A percentile compares a stretch with the other conserved stretches of the same genome.
These are phyloP conservation scores for Tamias sibiricus DNA, from an alignment of 2,113 vertebrate species.

Conservation along the genomic window DNA sequence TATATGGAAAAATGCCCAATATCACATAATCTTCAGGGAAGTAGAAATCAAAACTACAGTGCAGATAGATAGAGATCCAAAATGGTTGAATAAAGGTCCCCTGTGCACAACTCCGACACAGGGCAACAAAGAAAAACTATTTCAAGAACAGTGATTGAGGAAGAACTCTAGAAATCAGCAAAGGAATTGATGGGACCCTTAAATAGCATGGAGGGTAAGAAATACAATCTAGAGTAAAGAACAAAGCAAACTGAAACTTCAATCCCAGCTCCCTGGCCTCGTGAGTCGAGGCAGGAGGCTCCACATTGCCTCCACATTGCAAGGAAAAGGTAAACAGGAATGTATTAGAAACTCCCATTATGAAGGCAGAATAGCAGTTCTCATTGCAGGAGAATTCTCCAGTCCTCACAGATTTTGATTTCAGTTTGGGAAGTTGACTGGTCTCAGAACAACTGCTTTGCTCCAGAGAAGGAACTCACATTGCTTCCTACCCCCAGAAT, in stretches of 20 bases:
- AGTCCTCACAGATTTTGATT: background rate
- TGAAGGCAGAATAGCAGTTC: background rate
- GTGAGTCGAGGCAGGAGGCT: background rate
- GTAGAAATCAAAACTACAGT: background rate
- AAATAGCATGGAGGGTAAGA: background rate
- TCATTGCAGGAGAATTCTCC: background rate
- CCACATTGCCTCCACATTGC: background rate
- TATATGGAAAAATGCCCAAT: background rate
- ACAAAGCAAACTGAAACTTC: background rate
- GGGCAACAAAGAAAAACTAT: background rate
- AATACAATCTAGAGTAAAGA: background rate
- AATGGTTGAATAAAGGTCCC: background rate
- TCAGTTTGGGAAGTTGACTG: background rate
- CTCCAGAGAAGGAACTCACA: background rate
- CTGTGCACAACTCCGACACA: background rate
- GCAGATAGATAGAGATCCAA: background rate
- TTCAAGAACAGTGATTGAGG: background rate
- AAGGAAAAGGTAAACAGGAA: no score
- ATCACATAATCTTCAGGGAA: background rate
- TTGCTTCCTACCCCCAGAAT: background rate
- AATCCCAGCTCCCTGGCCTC: background rate
- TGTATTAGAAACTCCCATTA: background rate
- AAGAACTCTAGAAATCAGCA: background rate
- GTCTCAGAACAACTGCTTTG: background rate
- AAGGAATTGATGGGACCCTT: background rate